Conservation (phyloP, 2,113 vertebrate genomes). For the Mastomys coucha region DNA sequence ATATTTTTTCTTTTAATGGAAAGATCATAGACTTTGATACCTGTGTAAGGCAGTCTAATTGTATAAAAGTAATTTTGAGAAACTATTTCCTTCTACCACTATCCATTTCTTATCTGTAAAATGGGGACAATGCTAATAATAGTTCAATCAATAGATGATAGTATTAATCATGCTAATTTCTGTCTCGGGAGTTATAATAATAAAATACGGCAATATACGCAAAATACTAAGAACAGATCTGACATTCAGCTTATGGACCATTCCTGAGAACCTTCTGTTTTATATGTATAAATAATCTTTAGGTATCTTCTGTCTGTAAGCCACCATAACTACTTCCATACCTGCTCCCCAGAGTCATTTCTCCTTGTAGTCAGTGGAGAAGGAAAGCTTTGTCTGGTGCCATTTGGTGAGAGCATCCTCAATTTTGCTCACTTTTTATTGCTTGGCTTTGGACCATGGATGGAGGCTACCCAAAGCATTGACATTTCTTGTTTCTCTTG, state of each 20-base stretch:
- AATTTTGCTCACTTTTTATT: background rate
- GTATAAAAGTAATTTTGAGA: background rate
- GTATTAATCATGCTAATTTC: background rate
- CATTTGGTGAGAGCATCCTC: background rate
- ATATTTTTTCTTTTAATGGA: background rate
- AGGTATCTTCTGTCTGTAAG: background rate
- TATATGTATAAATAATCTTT: background rate
- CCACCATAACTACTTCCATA: background rate
- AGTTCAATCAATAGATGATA: background rate
- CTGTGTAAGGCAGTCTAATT: background rate
- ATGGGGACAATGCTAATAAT: background rate
- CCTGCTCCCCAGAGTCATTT: background rate
- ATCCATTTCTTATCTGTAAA: background rate
- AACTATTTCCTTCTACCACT: background rate
- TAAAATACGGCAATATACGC: background rate
- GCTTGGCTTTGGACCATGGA: background rate
- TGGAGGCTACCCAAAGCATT: background rate
- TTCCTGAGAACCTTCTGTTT: background rate
- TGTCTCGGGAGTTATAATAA: background rate
- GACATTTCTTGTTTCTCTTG: background rate
- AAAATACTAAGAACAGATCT: background rate
- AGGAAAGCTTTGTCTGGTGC: background rate
- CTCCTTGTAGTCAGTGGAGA: background rate
- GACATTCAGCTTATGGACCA: background rate
- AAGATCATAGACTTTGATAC: background rate